These are phyloP conservation scores for Congeria kusceri DNA, from an alignment of 2,888 invertebrate genomes.

Conservation along the genomic window DNA sequence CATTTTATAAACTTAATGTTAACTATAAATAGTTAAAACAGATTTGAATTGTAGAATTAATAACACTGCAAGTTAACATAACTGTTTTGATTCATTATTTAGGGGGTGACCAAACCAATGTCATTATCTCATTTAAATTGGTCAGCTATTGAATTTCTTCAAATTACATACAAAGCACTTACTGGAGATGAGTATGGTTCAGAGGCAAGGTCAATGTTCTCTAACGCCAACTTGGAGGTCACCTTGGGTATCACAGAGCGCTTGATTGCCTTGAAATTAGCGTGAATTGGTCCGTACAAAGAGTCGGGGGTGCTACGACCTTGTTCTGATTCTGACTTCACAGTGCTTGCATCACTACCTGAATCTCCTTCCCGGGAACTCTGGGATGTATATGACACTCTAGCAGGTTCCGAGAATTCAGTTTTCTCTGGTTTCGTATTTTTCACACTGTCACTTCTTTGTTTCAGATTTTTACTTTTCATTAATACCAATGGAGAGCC, in stretches of 20 bases:
- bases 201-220: slow-evolving; percentile 82
- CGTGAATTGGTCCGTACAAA: slow-evolving; percentile 51
- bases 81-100: too few species aligned
- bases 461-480: neutral
- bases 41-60: too few species aligned
- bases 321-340: slow-evolving; percentile 47
- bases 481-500: slow-evolving; percentile 24
- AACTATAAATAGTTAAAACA: too few species aligned
- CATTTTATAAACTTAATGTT: too few species aligned
- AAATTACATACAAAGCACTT: slow-evolving; percentile 31
- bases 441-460: slow-evolving; percentile 13
- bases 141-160: too few species aligned
- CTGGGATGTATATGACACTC: slow-evolving; percentile 53
- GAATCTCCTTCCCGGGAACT: slow-evolving; percentile 60
- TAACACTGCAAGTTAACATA: too few species aligned
- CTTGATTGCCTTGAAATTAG: slow-evolving; percentile 69
- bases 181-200: slow-evolving; percentile 84
- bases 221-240: slow-evolving; percentile 82
- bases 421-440: slow-evolving; percentile 18
- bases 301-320: slow-evolving; percentile 51
- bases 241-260: slow-evolving; percentile 80
- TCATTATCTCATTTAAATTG: too few species aligned
- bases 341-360: slow-evolving; percentile 52
- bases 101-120: too few species aligned
- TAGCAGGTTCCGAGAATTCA: slow-evolving; percentile 24